Conservation (phyloP, 2,113 vertebrate species). For the Recurvirostra avosetta region DNA sequence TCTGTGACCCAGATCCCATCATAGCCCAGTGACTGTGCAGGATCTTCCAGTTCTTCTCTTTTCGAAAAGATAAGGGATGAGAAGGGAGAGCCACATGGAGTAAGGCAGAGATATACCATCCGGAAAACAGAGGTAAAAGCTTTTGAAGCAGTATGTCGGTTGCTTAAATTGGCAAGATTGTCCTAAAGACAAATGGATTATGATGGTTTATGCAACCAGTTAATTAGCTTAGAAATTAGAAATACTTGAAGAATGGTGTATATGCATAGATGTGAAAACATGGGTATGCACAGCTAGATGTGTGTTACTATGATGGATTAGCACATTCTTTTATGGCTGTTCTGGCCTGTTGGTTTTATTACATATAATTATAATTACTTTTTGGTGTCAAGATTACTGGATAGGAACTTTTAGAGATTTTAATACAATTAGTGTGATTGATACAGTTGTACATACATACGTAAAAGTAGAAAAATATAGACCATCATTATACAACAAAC, state of each 20-base stretch:
- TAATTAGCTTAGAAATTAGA: constrained; percentile 13
- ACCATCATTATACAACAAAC: neutral
- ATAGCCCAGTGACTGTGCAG: neutral
- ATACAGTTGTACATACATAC: neutral
- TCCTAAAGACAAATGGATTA: neutral
- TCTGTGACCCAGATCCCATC: neutral
- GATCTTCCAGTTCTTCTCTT: neutral
- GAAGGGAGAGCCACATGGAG: neutral
- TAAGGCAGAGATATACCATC: neutral
- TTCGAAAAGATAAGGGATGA: rapidly evolving
- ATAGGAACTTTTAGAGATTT: constrained; percentile 15
- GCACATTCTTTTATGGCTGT: neutral
- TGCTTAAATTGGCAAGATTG: neutral
- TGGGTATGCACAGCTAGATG: neutral
- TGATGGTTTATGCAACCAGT: neutral
- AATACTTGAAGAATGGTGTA: neutral
- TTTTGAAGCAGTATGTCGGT: neutral
- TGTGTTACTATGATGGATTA: neutral
- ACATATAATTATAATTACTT: neutral
- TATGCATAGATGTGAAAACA: neutral
- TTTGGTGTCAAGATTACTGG: neutral
- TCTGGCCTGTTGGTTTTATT: constrained; percentile 38
- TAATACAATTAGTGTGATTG: neutral
- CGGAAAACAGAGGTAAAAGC: neutral
- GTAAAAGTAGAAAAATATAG: neutral